Conservation (phyloP, 2,113 vertebrate species). For the Mus pahari region DNA sequence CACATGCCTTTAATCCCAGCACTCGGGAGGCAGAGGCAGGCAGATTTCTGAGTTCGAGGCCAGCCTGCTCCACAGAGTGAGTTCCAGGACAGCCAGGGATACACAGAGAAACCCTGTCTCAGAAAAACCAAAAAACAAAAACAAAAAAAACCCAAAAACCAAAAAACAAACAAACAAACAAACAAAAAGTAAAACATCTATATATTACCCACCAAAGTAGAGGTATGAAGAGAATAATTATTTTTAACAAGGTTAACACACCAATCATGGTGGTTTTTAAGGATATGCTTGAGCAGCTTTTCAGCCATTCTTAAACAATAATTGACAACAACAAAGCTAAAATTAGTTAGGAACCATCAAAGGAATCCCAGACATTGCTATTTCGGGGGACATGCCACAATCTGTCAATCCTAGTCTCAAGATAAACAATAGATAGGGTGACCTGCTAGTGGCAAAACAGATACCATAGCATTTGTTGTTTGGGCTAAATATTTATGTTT, state of each 20-base stretch:
- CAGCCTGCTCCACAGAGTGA: too few species aligned
- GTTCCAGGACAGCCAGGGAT: too few species aligned
- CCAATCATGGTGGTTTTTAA: neutral
- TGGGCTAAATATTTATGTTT: neutral
- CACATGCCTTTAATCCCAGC: too few species aligned
- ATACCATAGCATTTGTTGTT: neutral
- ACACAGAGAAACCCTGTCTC: too few species aligned
- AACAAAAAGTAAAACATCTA: neutral
- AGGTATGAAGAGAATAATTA: neutral
- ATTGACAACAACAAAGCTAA: neutral
- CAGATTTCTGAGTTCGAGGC: too few species aligned
- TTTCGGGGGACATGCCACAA: neutral
- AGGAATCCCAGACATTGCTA: neutral
- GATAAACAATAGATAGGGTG: neutral
- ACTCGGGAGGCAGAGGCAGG: too few species aligned
- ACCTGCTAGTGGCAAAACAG: neutral
- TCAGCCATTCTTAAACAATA: neutral
- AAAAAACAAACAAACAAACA: too few species aligned
- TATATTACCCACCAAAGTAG: neutral
- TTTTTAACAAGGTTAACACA: neutral
- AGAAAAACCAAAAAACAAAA: too few species aligned
- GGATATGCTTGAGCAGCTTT: neutral
- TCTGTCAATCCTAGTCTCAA: neutral
- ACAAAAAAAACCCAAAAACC: too few species aligned
- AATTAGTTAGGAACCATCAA: slow-evolving; percentile 12